Evolutionary conservation across 1,140 invertebrate species (phyloP), one percentile per base, ranked within the genome.

Genomic region (Bombus confusus): DNA sequence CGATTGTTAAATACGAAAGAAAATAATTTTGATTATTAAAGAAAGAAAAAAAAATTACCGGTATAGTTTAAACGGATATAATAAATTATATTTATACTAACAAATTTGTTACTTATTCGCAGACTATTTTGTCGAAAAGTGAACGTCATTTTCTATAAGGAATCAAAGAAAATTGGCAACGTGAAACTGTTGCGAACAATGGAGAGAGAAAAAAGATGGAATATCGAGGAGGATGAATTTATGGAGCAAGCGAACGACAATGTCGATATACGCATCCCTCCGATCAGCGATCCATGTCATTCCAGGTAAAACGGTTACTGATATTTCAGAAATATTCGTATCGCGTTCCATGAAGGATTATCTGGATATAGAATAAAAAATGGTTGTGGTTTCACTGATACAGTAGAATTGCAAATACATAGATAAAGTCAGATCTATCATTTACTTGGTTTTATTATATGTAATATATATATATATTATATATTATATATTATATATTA

Each of bases 171-270:
- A 71, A 59, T 47, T 59, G 74, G 4, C 25, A 79, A 34, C 8
- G 12, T 18, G 76, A 71, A 31, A 66, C 76, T 83, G 80, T 39
- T 25, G 2, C 47, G 39, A 66, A 66, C 6, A 41, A 76, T 57
- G 34, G 41, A 12, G 1, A 22, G 83, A 3, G 43, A 81, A 39
- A 59, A 79, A 31, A 71, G 69, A 2, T 75, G 78, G 78, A 73
- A 69, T 71, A 79, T 85, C 57, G 78, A 74, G 78, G 84, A 75
- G 71, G 78, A 79, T 81, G 79, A 85, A 75, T 85, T 80, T 68
- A 71, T 66, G 71, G 71, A 68, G 59, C 79, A 75, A 47, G 47
- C n/a, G 62, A 47, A 68, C 25, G 62, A 59, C 39, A 68, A 57
- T 57, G 85, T 83, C 80, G 74, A 83, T 66, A 81, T 37, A 83